Evolutionary conservation across 2,888 invertebrate genomes (phyloP).

Genomic region (Pelosia muscerda): DNA sequence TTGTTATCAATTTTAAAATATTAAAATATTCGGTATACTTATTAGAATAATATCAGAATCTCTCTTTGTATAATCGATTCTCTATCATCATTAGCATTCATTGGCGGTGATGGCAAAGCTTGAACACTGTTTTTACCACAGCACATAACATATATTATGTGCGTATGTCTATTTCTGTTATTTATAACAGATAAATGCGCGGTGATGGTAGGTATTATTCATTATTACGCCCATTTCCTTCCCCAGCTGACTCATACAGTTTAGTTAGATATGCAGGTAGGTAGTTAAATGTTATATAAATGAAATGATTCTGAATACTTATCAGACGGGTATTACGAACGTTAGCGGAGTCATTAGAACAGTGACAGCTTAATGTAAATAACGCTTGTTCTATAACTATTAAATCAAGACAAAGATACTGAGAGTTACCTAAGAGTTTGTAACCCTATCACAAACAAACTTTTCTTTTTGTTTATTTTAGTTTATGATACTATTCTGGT

Average conservation of each 20-base stretch:
- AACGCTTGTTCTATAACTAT: background rate
- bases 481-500: background rate
- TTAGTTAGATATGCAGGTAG: constrained; percentile 18
- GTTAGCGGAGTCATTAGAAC: background rate
- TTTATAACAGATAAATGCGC: constrained; percentile 9
- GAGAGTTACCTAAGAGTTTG: too few relatives aligned
- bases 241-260: constrained; percentile 45
- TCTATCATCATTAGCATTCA: constrained; percentile 7
- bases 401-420: background rate
- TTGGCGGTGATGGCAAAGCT: constrained; percentile 1
- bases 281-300: constrained; percentile 40
- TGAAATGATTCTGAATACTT: constrained; percentile 19
- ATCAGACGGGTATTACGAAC: background rate
- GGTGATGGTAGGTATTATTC: constrained; percentile 28
- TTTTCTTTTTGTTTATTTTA: background rate
- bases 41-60: constrained; percentile 3
- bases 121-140: constrained; percentile 3
- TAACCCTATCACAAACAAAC: background rate
- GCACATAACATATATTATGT: constrained; percentile 10
- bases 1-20: background rate
- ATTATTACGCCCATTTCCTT: constrained; percentile 42
- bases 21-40: background rate
- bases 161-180: background rate
- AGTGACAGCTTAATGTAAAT: background rate
- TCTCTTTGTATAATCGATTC: background rate